These are phyloP conservation scores for Holothuria scabra DNA, from an alignment of 53 echinoderm and acorn worm genomes.

Conservation along the genomic window DNA sequence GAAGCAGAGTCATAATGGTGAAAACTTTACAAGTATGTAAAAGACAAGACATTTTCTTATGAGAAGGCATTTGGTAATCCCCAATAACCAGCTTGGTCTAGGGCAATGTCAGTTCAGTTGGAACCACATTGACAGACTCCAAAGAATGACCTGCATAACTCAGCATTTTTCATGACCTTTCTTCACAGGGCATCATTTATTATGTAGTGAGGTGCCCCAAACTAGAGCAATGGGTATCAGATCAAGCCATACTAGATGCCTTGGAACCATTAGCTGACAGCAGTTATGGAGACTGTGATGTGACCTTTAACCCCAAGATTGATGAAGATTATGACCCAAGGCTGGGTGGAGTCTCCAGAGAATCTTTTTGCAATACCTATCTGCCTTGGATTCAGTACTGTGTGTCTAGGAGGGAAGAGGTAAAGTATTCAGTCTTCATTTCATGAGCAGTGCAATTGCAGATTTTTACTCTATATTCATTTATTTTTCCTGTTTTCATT, in stretches of 20 bases:
- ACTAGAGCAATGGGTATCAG: constrained; percentile 84
- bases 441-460: too few relatives aligned
- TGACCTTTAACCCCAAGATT: constrained; percentile 98
- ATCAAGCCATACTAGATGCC: constrained; percentile 75
- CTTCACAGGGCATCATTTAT: constrained; percentile 92
- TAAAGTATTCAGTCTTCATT: neutral
- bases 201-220: constrained; percentile 93
- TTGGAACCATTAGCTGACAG: constrained; percentile 68
- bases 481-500: too few relatives aligned
- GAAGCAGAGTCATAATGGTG: too few relatives aligned
- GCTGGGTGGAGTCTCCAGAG: constrained; percentile 82
- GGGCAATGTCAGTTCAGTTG: too few relatives aligned
- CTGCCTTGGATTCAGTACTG: constrained; percentile 97
- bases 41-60: too few relatives aligned
- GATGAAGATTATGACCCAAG: constrained; percentile 92
- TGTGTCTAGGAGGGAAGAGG: constrained; percentile 90
- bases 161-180: too few relatives aligned
- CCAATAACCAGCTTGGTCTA: too few relatives aligned
- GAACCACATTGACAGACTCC: too few relatives aligned
- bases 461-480: too few relatives aligned
- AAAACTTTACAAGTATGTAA: too few relatives aligned
- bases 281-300: constrained; percentile 94
- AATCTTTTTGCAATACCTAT: constrained; percentile 89
- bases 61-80: too few relatives aligned
- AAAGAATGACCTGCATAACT: too few relatives aligned